These are phyloP conservation scores for Pseudochromis fuscus DNA, from an alignment of 2,797 vertebrate species.

Conservation along the genomic window DNA sequence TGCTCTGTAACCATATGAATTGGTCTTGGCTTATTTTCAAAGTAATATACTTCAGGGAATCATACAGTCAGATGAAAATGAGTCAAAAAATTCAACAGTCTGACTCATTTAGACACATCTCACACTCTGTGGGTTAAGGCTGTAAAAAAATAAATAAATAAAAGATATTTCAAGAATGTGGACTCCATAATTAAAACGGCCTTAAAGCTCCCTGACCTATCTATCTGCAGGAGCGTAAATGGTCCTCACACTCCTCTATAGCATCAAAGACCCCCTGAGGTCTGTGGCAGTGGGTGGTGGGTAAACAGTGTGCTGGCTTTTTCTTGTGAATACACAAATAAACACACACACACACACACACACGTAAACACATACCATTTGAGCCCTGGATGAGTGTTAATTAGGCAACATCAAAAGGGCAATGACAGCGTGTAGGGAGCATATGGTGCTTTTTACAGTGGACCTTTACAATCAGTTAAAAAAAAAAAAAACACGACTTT, in stretches of 20 bases:
- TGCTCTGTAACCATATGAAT: too few relatives aligned
- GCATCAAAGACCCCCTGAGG: constrained; percentile 70
- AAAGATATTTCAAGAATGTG: constrained; percentile 3
- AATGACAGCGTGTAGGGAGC: neutral
- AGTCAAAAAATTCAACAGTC: neutral
- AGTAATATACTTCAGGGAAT: neutral
- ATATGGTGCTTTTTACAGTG: neutral
- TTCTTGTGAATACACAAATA: constrained; percentile 53
- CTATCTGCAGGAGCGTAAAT: constrained; percentile 46
- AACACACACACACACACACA: constrained; percentile 44
- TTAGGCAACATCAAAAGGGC: constrained; percentile 47
- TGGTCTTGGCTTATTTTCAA: neutral
- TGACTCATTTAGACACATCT: neutral
- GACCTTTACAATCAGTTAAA: constrained; percentile 2
- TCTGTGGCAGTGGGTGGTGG: constrained; percentile 53
- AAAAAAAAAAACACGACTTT: too few relatives aligned
- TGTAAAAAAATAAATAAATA: neutral
- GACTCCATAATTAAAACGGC: constrained; percentile 23
- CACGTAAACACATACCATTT: constrained; percentile 26
- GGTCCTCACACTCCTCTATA: constrained; percentile 39
- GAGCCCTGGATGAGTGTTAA: constrained; percentile 36
- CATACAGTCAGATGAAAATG: neutral
- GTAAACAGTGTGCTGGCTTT: constrained; percentile 47
- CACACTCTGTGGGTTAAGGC: neutral
- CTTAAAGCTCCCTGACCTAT: constrained; percentile 40